Evolutionary conservation across 1,140 invertebrate species (phyloP).

Genomic region (Megathymus violae): DNA sequence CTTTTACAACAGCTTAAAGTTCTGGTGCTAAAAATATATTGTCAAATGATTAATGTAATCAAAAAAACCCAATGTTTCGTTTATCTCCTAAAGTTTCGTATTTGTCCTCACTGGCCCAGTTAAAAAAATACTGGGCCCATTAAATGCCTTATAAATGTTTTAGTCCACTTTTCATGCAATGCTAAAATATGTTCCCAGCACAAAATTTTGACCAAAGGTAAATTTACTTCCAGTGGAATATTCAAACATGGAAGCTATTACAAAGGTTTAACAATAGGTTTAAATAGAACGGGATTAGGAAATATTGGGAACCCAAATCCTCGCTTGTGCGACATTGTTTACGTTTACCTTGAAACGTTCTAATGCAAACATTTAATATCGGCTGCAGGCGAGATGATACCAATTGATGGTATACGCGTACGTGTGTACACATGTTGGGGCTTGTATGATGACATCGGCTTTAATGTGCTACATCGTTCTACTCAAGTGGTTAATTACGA

Average conservation of each 20-base stretch:
- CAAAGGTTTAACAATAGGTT: conserved; percentile 27
- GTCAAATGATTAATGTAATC: too few species aligned
- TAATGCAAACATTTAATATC: conserved; percentile 72
- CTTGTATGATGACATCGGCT: conserved; percentile 28
- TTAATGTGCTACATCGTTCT: conserved; percentile 23
- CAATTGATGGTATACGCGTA: conserved; percentile 25
- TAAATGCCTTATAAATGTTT: too few species aligned
- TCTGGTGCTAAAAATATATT: too few species aligned
- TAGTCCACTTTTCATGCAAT: too few species aligned
- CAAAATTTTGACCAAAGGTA: too few species aligned
- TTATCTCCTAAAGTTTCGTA: too few species aligned
- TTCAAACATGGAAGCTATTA: conserved; percentile 6
- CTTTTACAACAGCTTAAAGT: too few species aligned
- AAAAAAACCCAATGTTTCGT: too few species aligned
- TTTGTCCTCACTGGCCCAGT: too few species aligned
- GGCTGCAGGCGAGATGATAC: conserved; percentile 55
- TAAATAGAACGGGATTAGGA: conserved; percentile 56
- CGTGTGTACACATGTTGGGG: conserved; percentile 27
- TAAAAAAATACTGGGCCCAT: too few species aligned
- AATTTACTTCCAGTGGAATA: too few species aligned
- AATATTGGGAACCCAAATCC: conserved; percentile 59
- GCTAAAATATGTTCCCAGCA: too few species aligned
- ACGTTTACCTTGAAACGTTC: conserved; percentile 59
- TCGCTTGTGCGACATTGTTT: conserved; percentile 58
- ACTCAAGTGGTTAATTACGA: conserved; percentile 23